phyloP scores from a whole-genome alignment of 2,797 vertebrate genomes.

The Sebastiscus tertius region DNA sequence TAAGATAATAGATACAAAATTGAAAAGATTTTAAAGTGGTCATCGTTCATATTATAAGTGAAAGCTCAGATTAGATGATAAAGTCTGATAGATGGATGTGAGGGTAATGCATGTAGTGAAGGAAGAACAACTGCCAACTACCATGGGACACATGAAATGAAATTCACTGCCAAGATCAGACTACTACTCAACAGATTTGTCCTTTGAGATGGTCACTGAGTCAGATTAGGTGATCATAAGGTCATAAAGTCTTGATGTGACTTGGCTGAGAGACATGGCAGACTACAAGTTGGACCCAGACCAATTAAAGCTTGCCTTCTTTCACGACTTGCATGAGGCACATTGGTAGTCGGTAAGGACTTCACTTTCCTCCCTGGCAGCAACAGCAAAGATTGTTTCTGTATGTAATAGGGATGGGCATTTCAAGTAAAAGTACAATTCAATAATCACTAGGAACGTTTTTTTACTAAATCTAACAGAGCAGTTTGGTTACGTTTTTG shows the following conservation, averaged over 20 bases:
- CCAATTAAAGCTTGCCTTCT: background rate
- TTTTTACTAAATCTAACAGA: too few relatives aligned
- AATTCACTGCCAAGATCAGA: background rate
- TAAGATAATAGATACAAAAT: background rate
- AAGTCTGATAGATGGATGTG: background rate
- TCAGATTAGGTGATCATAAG: background rate
- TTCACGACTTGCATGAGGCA: background rate
- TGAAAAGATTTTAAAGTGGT: background rate
- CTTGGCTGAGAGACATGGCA: background rate
- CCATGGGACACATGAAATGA: background rate
- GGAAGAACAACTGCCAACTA: background rate
- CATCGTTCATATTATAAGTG: background rate
- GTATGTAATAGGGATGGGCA: too few relatives aligned
- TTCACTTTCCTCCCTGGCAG: background rate
- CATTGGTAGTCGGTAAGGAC: background rate
- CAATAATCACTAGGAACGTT: too few relatives aligned
- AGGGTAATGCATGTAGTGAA: background rate
- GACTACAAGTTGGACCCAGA: background rate
- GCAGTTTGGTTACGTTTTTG: too few relatives aligned
- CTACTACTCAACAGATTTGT: background rate
- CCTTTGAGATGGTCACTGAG: background rate
- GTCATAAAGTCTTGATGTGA: background rate
- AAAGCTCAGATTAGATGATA: background rate
- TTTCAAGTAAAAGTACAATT: too few relatives aligned
- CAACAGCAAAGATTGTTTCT: background rate